phyloP scores from a whole-genome alignment of 2,888 invertebrate genomes.

The Microplitis manilae region DNA sequence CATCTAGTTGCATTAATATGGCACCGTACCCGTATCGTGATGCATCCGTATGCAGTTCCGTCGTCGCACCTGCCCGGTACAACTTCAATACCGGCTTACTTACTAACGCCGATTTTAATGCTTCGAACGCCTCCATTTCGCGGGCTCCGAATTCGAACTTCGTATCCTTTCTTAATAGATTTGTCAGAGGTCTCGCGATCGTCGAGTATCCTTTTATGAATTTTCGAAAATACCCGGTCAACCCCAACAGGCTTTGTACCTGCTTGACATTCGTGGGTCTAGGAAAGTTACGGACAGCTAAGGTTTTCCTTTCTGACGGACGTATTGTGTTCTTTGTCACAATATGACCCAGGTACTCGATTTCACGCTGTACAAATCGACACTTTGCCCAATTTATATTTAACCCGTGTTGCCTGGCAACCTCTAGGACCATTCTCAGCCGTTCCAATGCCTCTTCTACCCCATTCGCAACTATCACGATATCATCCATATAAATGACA shows the following conservation, averaged over 20 bases:
- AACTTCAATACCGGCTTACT: conserved; percentile 36
- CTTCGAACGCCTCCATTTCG: background rate
- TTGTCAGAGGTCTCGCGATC: background rate
- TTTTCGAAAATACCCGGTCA: background rate
- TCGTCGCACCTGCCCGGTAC: conserved; percentile 39
- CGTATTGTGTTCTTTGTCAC: background rate
- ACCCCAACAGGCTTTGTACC: background rate
- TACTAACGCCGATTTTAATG: background rate
- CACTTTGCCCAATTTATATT: background rate
- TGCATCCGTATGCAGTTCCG: conserved; percentile 46
- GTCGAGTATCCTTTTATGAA: background rate
- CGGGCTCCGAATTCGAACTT: background rate
- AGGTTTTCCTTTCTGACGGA: background rate
- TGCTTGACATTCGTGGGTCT: background rate
- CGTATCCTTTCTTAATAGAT: background rate
- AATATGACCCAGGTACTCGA: background rate
- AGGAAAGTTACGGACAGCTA: background rate
- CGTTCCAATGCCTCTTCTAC: background rate
- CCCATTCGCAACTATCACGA: background rate
- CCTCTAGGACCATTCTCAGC: background rate
- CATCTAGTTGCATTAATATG: conserved; percentile 46
- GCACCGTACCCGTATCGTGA: conserved; percentile 45
- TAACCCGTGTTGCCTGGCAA: background rate
- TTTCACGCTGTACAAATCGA: background rate
- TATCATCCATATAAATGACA: background rate